These are phyloP conservation scores for Desoria tigrina DNA, from an alignment of 2,888 invertebrate genomes.

Conservation along the genomic window DNA sequence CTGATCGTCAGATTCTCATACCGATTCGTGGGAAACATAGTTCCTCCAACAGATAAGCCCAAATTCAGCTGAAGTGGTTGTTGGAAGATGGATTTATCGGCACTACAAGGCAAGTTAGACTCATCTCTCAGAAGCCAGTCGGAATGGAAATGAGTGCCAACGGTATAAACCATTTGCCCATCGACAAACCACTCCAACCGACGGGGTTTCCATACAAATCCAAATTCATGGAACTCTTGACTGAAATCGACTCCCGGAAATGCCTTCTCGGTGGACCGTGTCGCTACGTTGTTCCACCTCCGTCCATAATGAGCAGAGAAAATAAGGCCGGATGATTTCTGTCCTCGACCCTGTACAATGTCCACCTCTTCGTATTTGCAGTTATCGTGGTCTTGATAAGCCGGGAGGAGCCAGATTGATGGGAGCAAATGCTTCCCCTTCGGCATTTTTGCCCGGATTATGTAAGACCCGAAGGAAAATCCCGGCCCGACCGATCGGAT, in stretches of 20 bases:
- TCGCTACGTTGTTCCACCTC: slow-evolving; percentile 32
- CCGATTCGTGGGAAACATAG: slow-evolving; percentile 33
- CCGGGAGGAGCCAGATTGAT: slow-evolving; percentile 45
- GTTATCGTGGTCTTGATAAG: slow-evolving; percentile 46
- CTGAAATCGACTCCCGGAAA: slow-evolving; percentile 43
- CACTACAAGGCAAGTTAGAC: slow-evolving; percentile 42
- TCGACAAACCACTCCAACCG: slow-evolving; percentile 51
- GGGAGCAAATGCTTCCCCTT: slow-evolving; percentile 48
- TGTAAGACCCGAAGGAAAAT: slow-evolving; percentile 43
- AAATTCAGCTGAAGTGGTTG: slow-evolving; percentile 43
- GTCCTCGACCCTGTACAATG: slow-evolving; percentile 45
- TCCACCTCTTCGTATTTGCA: slow-evolving; percentile 52
- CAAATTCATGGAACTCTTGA: slow-evolving; percentile 49
- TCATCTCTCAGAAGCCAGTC: slow-evolving; percentile 47
- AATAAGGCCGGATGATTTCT: slow-evolving; percentile 42
- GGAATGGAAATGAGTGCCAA: slow-evolving; percentile 43
- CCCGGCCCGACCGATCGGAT: slow-evolving; percentile 30
- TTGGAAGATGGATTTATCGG: slow-evolving; percentile 43
- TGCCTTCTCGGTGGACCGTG: slow-evolving; percentile 34
- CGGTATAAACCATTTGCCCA: slow-evolving; percentile 33
- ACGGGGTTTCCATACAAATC: slow-evolving; percentile 44
- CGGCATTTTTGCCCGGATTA: slow-evolving; percentile 45
- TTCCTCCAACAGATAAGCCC: slow-evolving; percentile 44
- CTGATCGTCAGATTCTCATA: slow-evolving; percentile 38
- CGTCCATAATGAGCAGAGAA: slow-evolving; percentile 45